Conservation (phyloP, 2,888 invertebrate genomes). For the Rhingia campestris region DNA sequence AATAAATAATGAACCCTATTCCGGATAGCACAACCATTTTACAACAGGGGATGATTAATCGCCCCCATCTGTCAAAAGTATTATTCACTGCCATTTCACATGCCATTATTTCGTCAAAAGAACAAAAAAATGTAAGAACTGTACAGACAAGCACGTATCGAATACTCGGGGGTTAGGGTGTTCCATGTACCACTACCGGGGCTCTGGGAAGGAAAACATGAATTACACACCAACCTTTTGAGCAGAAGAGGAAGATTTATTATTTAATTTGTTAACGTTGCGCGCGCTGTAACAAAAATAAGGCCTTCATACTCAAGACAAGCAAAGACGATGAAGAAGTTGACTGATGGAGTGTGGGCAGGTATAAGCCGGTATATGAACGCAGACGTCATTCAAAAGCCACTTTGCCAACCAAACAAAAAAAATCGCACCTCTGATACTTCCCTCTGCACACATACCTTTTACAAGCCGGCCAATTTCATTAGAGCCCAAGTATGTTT, state of each 20-base stretch:
- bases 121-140: slow-evolving; percentile 24
- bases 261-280: slow-evolving; percentile 65
- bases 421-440: neutral
- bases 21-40: slow-evolving; percentile 40
- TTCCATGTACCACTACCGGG: slow-evolving; percentile 22
- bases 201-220: slow-evolving; percentile 29
- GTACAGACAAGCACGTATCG: slow-evolving; percentile 41
- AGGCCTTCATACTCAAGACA: slow-evolving; percentile 11
- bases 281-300: neutral
- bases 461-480: slow-evolving; percentile 12
- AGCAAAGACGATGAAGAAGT: slow-evolving; percentile 9
- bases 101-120: slow-evolving; percentile 60
- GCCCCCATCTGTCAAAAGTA: slow-evolving; percentile 67
- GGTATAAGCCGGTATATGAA: slow-evolving; percentile 28
- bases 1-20: slow-evolving; percentile 63
- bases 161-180: slow-evolving; percentile 15
- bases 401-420: slow-evolving; percentile 14
- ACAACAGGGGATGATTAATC: slow-evolving; percentile 61
- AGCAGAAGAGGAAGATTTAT: slow-evolving; percentile 57
- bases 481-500: slow-evolving; percentile 25
- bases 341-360: slow-evolving; percentile 56
- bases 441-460: neutral
- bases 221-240: slow-evolving; percentile 48
- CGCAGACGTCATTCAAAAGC: slow-evolving; percentile 46
- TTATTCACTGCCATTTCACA: slow-evolving; percentile 65